Percentiles rank a stretch among this genome's conserved stretches.
Evolutionary conservation across 2,797 vertebrate genomes (phyloP).

Genomic region (Coreius guichenoti): DNA sequence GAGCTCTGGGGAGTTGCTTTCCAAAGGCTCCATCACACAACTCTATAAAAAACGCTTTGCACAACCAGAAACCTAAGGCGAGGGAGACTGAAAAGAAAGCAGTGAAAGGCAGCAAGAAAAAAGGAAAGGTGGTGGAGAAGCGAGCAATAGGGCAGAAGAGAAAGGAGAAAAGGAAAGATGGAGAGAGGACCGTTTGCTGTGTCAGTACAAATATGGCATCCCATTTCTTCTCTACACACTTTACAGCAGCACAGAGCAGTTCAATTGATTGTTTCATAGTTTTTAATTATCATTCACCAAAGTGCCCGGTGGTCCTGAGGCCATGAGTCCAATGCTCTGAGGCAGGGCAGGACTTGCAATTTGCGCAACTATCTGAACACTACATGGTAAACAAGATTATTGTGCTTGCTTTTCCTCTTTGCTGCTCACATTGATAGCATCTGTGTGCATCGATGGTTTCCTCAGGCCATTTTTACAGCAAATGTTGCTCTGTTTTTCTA

Average conservation of each 20-base stretch:
- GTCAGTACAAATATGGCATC: slow-evolving; percentile 35
- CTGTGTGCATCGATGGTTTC: slow-evolving; percentile 28
- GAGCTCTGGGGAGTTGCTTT: slow-evolving; percentile 23
- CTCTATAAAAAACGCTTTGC: slow-evolving; percentile 19
- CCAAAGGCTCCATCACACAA: slow-evolving; percentile 39
- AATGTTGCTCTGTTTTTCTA: slow-evolving; percentile 16
- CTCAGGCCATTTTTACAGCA: slow-evolving; percentile 36
- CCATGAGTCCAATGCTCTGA: slow-evolving; percentile 42
- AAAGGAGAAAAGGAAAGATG: not conserved
- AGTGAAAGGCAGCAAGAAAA: not conserved
- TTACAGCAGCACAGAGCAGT: slow-evolving; percentile 28
- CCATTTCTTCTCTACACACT: slow-evolving; percentile 21
- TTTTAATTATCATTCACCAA: slow-evolving; percentile 60
- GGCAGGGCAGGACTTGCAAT: slow-evolving; percentile 15
- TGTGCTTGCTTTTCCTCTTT: slow-evolving; percentile 19
- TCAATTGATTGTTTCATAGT: slow-evolving; percentile 53
- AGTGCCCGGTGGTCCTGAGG: slow-evolving; percentile 29
- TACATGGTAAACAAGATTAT: slow-evolving; percentile 44
- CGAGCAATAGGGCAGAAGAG: not conserved
- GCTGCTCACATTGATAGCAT: slow-evolving; percentile 33
- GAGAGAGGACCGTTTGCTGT: slow-evolving; percentile 16
- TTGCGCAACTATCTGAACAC: slow-evolving; percentile 37
- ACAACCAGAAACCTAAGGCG: slow-evolving; percentile 25
- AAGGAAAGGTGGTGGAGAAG: not conserved
- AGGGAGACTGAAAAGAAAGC: not conserved